phyloP scores from a whole-genome alignment of 35 echinoderm and acorn worm species.

The Anneissia japonica region DNA sequence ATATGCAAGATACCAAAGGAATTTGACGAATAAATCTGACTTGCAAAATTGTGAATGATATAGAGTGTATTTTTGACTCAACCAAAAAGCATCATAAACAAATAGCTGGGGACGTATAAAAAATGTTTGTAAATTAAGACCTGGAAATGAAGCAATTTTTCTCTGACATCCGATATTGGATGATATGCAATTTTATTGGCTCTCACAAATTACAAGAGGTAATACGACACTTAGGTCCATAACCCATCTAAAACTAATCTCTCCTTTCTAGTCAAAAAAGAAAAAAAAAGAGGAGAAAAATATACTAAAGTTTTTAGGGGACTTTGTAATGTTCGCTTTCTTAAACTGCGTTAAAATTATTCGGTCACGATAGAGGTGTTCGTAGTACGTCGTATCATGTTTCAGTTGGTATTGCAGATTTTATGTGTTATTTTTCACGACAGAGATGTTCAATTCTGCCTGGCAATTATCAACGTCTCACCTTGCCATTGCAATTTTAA shows the following conservation, averaged over 20 bases:
- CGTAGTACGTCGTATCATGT: neutral
- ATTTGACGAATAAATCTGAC: neutral
- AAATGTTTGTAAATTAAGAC: neutral
- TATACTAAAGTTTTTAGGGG: neutral
- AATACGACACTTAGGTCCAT: neutral
- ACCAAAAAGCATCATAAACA: neutral
- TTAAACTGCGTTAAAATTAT: neutral
- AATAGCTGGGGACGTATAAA: neutral
- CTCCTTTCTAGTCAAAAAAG: too few relatives aligned
- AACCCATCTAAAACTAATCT: neutral
- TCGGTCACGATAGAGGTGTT: neutral
- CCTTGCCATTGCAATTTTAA: neutral
- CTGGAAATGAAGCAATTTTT: neutral
- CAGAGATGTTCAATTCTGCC: neutral
- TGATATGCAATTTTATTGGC: neutral
- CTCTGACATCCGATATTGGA: neutral
- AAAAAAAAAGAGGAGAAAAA: neutral
- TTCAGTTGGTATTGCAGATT: neutral
- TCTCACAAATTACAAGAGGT: neutral
- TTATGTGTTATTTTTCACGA: neutral
- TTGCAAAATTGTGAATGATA: neutral
- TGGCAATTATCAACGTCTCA: neutral
- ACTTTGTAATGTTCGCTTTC: neutral
- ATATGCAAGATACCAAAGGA: neutral
- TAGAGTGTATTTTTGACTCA: neutral